These are phyloP conservation scores for Acronicta alni DNA, from an alignment of 2,888 invertebrate genomes.

Conservation along the genomic window DNA sequence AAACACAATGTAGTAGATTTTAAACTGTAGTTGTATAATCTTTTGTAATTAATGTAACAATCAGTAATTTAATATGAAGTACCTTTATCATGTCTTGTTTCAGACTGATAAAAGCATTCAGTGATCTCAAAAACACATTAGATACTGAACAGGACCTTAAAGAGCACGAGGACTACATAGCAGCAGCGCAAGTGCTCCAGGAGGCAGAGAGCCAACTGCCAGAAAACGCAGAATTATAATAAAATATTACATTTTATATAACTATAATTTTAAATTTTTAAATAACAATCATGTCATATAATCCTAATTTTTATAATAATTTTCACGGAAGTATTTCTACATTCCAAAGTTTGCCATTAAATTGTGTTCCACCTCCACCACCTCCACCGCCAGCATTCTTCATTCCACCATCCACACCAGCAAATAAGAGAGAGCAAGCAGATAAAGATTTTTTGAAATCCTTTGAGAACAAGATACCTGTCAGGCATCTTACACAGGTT, in stretches of 20 bases:
- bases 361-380: conserved; percentile 58
- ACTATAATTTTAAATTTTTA: conserved; percentile 58
- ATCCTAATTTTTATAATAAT: conserved; percentile 77
- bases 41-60: no score
- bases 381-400: conserved; percentile 39
- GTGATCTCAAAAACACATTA: conserved; percentile 93
- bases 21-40: no score
- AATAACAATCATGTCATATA: conserved; percentile 82
- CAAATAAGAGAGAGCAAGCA: conserved; percentile 27
- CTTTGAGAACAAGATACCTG: conserved; percentile 60
- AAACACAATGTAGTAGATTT: no score
- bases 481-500: conserved; percentile 11
- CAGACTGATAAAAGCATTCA: conserved; percentile 92
- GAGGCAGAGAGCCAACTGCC: conserved; percentile 91
- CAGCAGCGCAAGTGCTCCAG: conserved; percentile 91
- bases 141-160: conserved; percentile 94
- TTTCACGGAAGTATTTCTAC: conserved; percentile 72
- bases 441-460: conserved; percentile 73
- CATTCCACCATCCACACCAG: conserved; percentile 27
- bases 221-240: conserved; percentile 70
- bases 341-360: conserved; percentile 76
- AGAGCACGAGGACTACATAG: conserved; percentile 91
- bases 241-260: conserved; percentile 45
- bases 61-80: background rate
- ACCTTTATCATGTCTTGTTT: conserved; percentile 44